Percentiles rank a stretch among this genome's conserved stretches.
Conservation (phyloP, 1,140 invertebrate genomes). For the Solenopsis invicta region DNA sequence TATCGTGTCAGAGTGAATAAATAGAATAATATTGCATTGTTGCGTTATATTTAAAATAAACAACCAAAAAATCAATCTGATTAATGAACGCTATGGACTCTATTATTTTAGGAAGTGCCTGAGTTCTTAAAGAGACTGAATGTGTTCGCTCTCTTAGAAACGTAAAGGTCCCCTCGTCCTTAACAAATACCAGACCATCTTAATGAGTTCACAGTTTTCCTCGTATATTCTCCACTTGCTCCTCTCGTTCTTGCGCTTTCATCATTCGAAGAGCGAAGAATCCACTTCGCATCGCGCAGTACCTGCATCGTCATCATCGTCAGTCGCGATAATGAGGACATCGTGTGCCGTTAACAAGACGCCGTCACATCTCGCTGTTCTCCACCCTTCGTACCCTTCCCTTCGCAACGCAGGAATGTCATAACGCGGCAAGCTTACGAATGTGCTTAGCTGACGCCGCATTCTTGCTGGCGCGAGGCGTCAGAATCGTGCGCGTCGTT, state of each 20-base stretch:
- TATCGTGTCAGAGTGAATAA: background rate
- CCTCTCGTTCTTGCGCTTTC: conserved; percentile 27
- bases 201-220: conserved; percentile 64
- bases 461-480: conserved; percentile 43
- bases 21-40: background rate
- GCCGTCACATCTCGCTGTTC: conserved; percentile 71
- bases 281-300: conserved; percentile 51
- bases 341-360: conserved; percentile 80
- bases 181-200: conserved; percentile 65
- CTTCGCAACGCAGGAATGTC: conserved; percentile 62
- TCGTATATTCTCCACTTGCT: conserved; percentile 16
- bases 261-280: conserved; percentile 61
- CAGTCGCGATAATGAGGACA: conserved; percentile 79
- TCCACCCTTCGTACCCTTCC: conserved; percentile 35
- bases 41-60: background rate
- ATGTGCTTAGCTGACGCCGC: conserved; percentile 73
- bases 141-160: background rate
- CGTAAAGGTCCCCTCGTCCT: conserved; percentile 41
- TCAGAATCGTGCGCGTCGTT: conserved; percentile 55
- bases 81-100: background rate
- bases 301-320: conserved; percentile 74
- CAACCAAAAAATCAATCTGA: background rate
- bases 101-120: background rate
- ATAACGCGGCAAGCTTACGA: conserved; percentile 70
- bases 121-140: conserved; percentile 30